Evolutionary conservation across 2,797 vertebrate species (phyloP).

Genomic region (Neosilurus hyrtlii): DNA sequence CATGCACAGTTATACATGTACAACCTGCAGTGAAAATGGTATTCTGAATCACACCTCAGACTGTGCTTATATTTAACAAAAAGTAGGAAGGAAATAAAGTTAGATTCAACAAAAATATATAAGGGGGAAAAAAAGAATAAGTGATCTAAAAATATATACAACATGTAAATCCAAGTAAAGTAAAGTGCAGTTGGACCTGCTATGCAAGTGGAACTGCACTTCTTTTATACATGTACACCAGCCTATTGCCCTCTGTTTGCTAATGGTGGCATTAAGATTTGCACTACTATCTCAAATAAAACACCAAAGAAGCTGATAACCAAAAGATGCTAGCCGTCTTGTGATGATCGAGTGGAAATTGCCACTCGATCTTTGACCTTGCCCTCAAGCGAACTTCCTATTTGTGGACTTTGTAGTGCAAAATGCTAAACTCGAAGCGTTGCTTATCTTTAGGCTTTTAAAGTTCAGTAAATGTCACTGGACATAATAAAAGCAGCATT

Average conservation of each 20-base stretch:
- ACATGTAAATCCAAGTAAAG: no score
- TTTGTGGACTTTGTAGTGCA: constrained; percentile 63
- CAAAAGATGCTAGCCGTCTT: constrained; percentile 28
- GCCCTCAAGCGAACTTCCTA: constrained; percentile 46
- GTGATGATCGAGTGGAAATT: constrained; percentile 42
- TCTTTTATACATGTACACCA: no score
- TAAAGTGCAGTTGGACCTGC: no score
- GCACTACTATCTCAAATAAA: not conserved
- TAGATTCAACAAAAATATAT: no score
- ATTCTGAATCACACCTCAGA: no score
- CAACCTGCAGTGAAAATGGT: no score
- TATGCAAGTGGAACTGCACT: no score
- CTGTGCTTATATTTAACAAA: no score
- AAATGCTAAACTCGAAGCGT: constrained; percentile 65
- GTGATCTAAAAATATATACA: no score
- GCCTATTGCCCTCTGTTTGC: not conserved
- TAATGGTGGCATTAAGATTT: not conserved
- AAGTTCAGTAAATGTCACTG: constrained; percentile 82
- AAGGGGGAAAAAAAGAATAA: no score
- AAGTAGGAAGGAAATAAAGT: no score
- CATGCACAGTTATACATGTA: no score
- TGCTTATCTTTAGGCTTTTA: constrained; percentile 77
- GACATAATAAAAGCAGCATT: constrained; percentile 74
- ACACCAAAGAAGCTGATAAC: constrained; percentile 1
- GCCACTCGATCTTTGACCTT: constrained; percentile 52